Percentiles rank a stretch among this genome's conserved stretches.
Evolutionary conservation across 2,888 invertebrate species (phyloP).

Genomic region (Ethmia dodecea): DNA sequence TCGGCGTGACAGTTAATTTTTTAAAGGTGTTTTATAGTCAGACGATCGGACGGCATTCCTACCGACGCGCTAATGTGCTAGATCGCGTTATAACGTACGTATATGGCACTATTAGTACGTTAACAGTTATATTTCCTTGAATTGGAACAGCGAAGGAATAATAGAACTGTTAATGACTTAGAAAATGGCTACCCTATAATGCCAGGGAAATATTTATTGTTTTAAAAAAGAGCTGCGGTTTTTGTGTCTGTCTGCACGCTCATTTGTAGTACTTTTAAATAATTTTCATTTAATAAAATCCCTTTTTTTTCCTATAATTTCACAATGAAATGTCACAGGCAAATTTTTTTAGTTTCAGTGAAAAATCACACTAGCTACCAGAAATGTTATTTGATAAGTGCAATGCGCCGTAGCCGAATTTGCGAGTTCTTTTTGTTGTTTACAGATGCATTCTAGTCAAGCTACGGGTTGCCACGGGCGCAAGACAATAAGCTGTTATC

Average conservation of each 20-base stretch:
- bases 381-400: too few relatives aligned
- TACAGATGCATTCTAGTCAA: too few relatives aligned
- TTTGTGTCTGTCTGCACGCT: neutral
- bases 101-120: constrained; percentile 3
- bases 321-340: too few relatives aligned
- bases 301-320: too few relatives aligned
- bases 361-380: too few relatives aligned
- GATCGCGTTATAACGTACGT: constrained; percentile 8
- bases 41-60: constrained; percentile 1
- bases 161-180: neutral
- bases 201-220: neutral
- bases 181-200: neutral
- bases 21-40: constrained; percentile 12
- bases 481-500: too few relatives aligned
- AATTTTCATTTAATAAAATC: too few relatives aligned
- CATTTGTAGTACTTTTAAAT: too few relatives aligned
- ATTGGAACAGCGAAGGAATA: neutral
- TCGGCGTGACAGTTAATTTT: constrained; percentile 19
- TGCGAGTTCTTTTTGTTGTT: too few relatives aligned
- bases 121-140: constrained; percentile 1
- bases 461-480: too few relatives aligned
- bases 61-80: constrained; percentile 10
- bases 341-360: too few relatives aligned
- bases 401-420: too few relatives aligned
- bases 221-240: neutral